Evolutionary conservation across 2,113 vertebrate species (phyloP).

Genomic region (Rousettus leschenaultii): DNA sequence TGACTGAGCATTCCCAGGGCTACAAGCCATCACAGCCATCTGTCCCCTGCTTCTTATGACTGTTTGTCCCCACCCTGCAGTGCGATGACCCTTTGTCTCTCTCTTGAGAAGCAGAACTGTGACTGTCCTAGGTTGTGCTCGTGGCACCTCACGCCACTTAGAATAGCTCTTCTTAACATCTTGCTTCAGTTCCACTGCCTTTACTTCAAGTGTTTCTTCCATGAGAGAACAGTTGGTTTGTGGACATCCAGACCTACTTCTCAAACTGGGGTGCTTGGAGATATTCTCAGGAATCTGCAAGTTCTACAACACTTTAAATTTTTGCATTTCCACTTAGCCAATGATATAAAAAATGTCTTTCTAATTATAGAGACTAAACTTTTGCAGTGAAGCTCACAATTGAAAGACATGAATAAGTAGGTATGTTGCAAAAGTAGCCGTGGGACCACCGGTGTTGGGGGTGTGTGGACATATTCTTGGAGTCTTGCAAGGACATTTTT

Average conservation of each 20-base stretch:
- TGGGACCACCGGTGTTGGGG: not conserved
- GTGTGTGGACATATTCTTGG: not conserved
- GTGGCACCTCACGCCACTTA: not conserved
- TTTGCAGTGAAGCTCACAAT: not conserved
- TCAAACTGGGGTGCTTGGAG: not conserved
- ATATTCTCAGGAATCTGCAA: not conserved
- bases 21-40: not conserved
- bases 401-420: not conserved
- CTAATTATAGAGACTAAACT: not conserved
- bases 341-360: not conserved
- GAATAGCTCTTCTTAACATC: not conserved
- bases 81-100: too few relatives aligned
- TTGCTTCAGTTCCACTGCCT: not conserved
- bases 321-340: not conserved
- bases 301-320: not conserved
- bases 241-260: not conserved
- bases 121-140: fast-evolving
- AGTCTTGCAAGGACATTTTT: not conserved
- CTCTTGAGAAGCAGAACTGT: not conserved
- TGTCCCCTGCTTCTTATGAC: not conserved
- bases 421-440: not conserved
- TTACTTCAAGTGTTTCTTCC: not conserved
- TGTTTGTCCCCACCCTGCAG: not conserved
- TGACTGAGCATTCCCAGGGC: not conserved
- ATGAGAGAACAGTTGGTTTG: not conserved